Conservation (phyloP, 2,888 invertebrate species). For the Euphydryas editha region DNA sequence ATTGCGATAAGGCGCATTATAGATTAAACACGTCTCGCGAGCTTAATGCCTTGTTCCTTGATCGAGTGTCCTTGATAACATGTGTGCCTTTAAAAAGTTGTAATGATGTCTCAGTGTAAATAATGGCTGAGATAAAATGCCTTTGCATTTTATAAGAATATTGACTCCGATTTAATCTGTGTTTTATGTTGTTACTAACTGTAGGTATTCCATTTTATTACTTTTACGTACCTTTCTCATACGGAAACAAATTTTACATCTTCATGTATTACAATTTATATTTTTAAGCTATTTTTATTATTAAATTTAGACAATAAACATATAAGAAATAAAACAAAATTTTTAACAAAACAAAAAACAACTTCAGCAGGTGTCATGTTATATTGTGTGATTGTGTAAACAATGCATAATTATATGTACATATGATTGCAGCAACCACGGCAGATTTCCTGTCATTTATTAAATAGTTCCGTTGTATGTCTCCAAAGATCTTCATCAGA, state of each 20-base stretch:
- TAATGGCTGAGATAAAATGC: conserved; percentile 62
- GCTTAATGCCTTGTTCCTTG: conserved; percentile 70
- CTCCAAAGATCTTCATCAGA: too few relatives aligned
- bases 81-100: conserved; percentile 65
- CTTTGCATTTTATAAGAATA: conserved; percentile 56
- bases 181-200: conserved; percentile 5
- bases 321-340: too few relatives aligned
- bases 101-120: conserved; percentile 61
- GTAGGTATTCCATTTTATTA: neutral
- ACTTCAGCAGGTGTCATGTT: too few relatives aligned
- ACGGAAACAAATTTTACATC: neutral
- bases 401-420: too few relatives aligned
- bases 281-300: too few relatives aligned
- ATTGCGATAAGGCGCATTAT: conserved; percentile 84
- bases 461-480: too few relatives aligned
- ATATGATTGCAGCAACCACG: too few relatives aligned
- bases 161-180: conserved; percentile 23
- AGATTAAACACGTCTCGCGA: conserved; percentile 78
- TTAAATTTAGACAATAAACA: too few relatives aligned
- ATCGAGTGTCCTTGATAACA: conserved; percentile 66
- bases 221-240: neutral
- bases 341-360: too few relatives aligned
- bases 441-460: too few relatives aligned
- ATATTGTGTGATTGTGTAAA: too few relatives aligned
- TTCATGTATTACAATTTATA: too few relatives aligned